Percentiles rank a stretch among this genome's conserved stretches.
phyloP scores from a whole-genome alignment of 2,888 invertebrate genomes.

The Scaptomyza parva region DNA sequence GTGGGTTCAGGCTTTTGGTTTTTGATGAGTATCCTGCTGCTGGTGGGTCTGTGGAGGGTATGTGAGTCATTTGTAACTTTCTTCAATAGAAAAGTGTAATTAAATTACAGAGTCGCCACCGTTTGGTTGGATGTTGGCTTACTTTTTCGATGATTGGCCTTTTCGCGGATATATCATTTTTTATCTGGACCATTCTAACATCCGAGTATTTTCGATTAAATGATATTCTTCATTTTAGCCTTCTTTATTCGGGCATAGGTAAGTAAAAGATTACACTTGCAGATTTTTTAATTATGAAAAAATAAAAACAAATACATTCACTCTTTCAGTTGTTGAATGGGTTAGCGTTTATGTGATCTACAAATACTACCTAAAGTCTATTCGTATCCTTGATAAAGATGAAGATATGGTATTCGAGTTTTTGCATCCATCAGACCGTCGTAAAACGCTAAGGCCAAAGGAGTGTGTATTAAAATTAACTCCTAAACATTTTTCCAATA shows the following conservation, averaged over 20 bases:
- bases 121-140: constrained; percentile 35
- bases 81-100: not conserved
- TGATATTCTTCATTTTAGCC: constrained; percentile 17
- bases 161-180: constrained; percentile 32
- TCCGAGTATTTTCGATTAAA: constrained; percentile 15
- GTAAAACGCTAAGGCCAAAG: not conserved
- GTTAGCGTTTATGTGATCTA: constrained; percentile 44
- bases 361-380: constrained; percentile 33
- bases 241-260: constrained; percentile 54
- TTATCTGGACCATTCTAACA: constrained; percentile 33
- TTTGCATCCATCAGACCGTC: not conserved
- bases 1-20: constrained; percentile 44
- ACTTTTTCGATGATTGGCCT: constrained; percentile 39
- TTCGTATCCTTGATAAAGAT: not conserved
- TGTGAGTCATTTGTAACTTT: not conserved
- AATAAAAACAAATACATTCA: not conserved
- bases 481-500: no score
- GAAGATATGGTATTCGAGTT: not conserved
- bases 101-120: constrained; percentile 7
- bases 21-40: constrained; percentile 29
- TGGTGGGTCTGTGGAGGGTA: constrained; percentile 55
- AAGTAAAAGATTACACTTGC: not conserved
- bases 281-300: not conserved
- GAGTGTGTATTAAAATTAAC: not conserved
- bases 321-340: constrained; percentile 48